phyloP scores from a whole-genome alignment of 2,888 invertebrate genomes.

The Himalopsyche japonica region DNA sequence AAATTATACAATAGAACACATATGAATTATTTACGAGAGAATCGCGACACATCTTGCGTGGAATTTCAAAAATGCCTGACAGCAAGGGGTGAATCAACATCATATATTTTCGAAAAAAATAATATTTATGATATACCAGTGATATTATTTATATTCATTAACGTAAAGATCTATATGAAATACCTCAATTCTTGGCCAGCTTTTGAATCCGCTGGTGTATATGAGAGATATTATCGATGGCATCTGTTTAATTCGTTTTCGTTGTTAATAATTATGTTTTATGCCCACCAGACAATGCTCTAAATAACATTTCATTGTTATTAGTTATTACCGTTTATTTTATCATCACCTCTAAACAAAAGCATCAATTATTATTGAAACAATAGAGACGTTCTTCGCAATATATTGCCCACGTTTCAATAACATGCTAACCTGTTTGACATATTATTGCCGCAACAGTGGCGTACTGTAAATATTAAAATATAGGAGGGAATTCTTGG shows the following conservation, averaged over 20 bases:
- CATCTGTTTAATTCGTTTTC: not conserved
- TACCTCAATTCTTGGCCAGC: no score
- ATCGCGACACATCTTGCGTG: no score
- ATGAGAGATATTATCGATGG: not conserved
- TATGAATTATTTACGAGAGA: no score
- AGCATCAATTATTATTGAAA: not conserved
- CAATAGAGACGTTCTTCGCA: not conserved
- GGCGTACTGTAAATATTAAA: not conserved
- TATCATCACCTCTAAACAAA: not conserved
- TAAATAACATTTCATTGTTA: not conserved
- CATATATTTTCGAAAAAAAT: no score
- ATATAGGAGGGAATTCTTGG: no score
- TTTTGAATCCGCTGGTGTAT: no score
- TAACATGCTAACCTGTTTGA: not conserved
- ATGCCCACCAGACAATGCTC: not conserved
- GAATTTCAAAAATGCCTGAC: no score
- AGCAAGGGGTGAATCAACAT: no score
- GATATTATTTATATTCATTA: no score
- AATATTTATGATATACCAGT: no score
- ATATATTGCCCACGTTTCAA: not conserved
- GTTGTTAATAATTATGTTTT: not conserved
- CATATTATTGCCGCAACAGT: not conserved
- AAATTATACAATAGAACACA: no score
- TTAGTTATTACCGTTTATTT: not conserved
- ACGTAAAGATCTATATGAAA: no score